Conservation (phyloP, 2,888 invertebrate genomes). For the Ariolimax columbianus region DNA sequence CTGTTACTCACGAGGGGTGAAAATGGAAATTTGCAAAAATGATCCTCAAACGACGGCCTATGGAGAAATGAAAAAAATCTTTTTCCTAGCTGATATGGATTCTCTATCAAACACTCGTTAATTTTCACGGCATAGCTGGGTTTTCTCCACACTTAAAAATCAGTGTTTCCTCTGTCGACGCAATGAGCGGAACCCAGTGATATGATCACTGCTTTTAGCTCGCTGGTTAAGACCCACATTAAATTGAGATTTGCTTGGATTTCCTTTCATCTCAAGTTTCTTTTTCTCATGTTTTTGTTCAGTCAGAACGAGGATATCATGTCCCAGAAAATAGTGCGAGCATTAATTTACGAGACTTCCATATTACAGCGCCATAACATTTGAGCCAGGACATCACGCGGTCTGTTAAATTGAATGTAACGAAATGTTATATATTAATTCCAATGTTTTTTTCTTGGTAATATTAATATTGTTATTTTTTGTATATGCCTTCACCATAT, state of each 20-base stretch:
- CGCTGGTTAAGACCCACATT: background rate
- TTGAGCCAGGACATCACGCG: too few relatives aligned
- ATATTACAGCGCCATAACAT: too few relatives aligned
- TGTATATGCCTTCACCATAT: too few relatives aligned
- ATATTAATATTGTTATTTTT: too few relatives aligned
- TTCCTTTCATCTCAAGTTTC: background rate
- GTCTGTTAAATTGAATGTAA: too few relatives aligned
- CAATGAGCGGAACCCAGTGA: background rate
- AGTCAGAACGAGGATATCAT: background rate
- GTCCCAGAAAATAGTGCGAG: background rate
- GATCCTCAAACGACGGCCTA: constrained; percentile 27
- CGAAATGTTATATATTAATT: too few relatives aligned
- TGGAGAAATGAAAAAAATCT: background rate
- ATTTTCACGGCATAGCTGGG: constrained; percentile 28
- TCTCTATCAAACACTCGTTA: constrained; percentile 44
- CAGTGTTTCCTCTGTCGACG: background rate
- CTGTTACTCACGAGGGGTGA: background rate
- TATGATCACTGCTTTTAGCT: background rate
- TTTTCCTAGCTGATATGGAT: constrained; percentile 20
- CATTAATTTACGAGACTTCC: background rate
- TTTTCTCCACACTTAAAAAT: background rate
- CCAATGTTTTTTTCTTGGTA: too few relatives aligned
- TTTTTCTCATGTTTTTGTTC: background rate
- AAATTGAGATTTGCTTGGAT: background rate
- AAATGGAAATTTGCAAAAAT: constrained; percentile 39